phyloP scores from a whole-genome alignment of 2,888 invertebrate species.

The Ichneumoninae sp. region DNA sequence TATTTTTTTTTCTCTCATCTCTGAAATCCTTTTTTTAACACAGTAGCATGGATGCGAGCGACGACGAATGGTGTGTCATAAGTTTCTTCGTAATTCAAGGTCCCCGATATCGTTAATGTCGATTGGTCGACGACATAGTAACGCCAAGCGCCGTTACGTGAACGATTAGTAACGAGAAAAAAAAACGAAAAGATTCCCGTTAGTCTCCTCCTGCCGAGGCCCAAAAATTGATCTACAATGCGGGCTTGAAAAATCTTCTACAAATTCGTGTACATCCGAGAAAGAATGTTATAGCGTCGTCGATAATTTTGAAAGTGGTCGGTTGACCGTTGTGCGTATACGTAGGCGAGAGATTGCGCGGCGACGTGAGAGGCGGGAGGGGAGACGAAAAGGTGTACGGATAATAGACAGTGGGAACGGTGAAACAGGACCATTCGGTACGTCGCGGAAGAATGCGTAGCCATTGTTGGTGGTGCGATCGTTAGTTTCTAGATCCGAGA shows the following conservation, averaged over 20 bases:
- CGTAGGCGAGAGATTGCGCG: slow-evolving; percentile 8
- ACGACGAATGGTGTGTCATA: slow-evolving; percentile 25
- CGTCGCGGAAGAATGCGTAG: slow-evolving; percentile 84
- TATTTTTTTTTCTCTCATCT: slow-evolving; percentile 42
- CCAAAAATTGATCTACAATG: not conserved
- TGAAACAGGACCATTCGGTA: slow-evolving; percentile 81
- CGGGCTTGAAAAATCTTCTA: not conserved
- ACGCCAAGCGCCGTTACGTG: slow-evolving; percentile 4
- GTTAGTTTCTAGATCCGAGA: slow-evolving; percentile 83
- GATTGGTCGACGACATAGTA: slow-evolving; percentile 54
- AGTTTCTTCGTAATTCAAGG: slow-evolving; percentile 57
- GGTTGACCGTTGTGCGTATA: slow-evolving; percentile 10
- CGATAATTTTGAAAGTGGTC: slow-evolving; percentile 4
- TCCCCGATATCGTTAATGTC: slow-evolving; percentile 56
- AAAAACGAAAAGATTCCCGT: not conserved
- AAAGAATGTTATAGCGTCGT: not conserved
- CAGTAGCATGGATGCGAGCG: slow-evolving; percentile 8
- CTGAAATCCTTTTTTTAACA: slow-evolving; percentile 26
- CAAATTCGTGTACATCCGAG: slow-evolving; percentile 6
- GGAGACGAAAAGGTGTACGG: slow-evolving; percentile 34
- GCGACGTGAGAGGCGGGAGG: slow-evolving; percentile 13
- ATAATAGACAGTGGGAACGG: slow-evolving; percentile 71
- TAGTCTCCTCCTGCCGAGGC: not conserved
- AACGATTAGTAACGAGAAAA: slow-evolving; percentile 19
- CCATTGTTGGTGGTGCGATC: slow-evolving; percentile 84